A percentile compares a stretch with the other conserved stretches of the same genome.
phyloP scores from a whole-genome alignment of 2,888 invertebrate species.

The Archips xylosteana region DNA sequence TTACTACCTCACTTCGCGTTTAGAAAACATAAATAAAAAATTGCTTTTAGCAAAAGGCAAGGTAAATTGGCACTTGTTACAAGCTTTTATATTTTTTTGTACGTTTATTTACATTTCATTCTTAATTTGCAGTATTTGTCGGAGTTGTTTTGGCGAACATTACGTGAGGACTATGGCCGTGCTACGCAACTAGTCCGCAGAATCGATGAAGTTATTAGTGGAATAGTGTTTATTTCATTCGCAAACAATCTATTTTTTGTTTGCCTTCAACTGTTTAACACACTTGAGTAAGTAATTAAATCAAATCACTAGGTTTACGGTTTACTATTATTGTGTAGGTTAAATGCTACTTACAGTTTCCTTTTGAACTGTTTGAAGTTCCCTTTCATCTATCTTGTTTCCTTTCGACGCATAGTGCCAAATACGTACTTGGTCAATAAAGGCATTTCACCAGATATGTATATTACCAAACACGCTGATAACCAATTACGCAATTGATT shows the following conservation, averaged over 20 bases:
- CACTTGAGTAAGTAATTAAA: conserved; percentile 85
- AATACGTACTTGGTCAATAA: too few species aligned
- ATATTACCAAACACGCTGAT: too few species aligned
- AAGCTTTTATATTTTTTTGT: not conserved
- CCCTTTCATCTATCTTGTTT: too few species aligned
- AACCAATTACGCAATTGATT: too few species aligned
- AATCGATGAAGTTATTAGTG: conserved; percentile 88
- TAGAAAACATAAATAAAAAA: conserved; percentile 86
- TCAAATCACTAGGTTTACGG: too few species aligned
- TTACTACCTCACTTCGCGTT: conserved; percentile 87
- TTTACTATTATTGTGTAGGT: too few species aligned
- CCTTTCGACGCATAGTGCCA: too few species aligned
- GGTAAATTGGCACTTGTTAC: conserved; percentile 53
- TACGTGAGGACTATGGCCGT: conserved; percentile 88
- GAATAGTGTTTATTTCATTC: conserved; percentile 88
- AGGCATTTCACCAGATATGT: too few species aligned
- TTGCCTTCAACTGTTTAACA: conserved; percentile 89
- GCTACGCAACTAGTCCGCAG: conserved; percentile 85
- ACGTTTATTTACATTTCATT: not conserved
- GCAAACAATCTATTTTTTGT: conserved; percentile 90
- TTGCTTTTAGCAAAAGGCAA: conserved; percentile 72
- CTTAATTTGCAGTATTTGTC: conserved; percentile 81
- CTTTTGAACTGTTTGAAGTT: too few species aligned
- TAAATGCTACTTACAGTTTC: too few species aligned
- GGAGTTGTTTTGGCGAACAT: conserved; percentile 88